Percentiles rank a stretch among this genome's conserved stretches.
phyloP scores from a whole-genome alignment of 2,888 invertebrate species.

The Drosophila greeni region DNA sequence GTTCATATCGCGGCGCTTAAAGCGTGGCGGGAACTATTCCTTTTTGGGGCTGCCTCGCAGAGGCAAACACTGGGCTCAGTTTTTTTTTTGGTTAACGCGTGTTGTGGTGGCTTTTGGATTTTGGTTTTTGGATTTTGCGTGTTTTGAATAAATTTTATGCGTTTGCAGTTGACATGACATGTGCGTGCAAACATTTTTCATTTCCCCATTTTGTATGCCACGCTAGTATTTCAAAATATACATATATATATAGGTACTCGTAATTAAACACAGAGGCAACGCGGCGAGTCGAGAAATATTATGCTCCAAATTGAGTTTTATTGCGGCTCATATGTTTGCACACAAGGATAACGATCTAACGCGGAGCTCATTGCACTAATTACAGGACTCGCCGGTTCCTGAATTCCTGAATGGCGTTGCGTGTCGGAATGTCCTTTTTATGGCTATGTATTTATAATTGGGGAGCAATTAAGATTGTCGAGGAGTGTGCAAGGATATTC shows the following conservation, averaged over 20 bases:
- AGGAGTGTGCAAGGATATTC: conserved; percentile 14
- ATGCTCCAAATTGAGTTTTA: conserved; percentile 65
- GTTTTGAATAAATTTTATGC: conserved; percentile 73
- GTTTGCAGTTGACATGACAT: conserved; percentile 74
- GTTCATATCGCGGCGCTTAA: conserved; percentile 35
- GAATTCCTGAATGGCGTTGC: conserved; percentile 20
- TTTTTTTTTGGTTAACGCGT: conserved; percentile 57
- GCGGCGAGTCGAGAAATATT: conserved; percentile 40
- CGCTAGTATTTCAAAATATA: conserved; percentile 67
- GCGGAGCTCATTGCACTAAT: conserved; percentile 64
- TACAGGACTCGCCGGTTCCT: conserved; percentile 42
- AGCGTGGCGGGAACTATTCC: conserved; percentile 39
- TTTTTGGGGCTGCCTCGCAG: conserved; percentile 16
- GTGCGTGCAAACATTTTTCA: conserved; percentile 74
- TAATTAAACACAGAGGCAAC: conserved; percentile 60
- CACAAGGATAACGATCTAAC: conserved; percentile 58
- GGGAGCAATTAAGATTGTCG: conserved; percentile 32
- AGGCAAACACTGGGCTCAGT: conserved; percentile 40
- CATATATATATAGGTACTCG: conserved; percentile 58
- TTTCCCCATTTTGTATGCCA: conserved; percentile 70
- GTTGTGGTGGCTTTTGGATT: conserved; percentile 53
- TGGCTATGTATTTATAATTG: conserved; percentile 29
- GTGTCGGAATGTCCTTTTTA: conserved; percentile 41
- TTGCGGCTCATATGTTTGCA: conserved; percentile 49
- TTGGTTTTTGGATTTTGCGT: conserved; percentile 68